Conservation (phyloP, 2,113 vertebrate genomes). For the Chamaetylas fuelleborni region DNA sequence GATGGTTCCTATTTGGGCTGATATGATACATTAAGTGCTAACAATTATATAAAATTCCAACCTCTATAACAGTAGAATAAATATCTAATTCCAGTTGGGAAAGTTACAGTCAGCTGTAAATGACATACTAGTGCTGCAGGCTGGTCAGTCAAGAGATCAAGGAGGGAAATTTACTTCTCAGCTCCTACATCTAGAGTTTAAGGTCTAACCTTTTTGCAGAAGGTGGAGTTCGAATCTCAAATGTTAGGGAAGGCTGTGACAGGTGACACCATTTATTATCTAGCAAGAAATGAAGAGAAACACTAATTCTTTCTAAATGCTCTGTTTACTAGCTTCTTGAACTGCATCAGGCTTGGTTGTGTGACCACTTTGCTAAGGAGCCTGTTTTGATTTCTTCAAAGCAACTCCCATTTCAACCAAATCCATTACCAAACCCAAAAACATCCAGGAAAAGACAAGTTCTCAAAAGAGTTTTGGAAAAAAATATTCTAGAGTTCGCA, state of each 20-base stretch:
- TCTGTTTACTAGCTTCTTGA: not conserved
- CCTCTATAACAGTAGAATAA: not conserved
- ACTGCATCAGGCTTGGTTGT: not conserved
- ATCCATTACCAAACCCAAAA: not conserved
- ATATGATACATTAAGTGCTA: not conserved
- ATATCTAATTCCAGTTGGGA: not conserved
- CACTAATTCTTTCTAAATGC: not conserved
- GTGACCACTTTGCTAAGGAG: not conserved
- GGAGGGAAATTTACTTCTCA: not conserved
- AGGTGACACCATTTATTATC: not conserved
- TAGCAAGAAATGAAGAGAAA: not conserved
- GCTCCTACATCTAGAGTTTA: not conserved
- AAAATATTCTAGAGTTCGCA: not conserved
- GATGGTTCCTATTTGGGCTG: not conserved
- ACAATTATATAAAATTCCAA: not conserved
- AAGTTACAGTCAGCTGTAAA: not conserved
- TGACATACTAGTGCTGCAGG: not conserved
- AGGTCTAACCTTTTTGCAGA: not conserved
- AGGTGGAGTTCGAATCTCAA: not conserved
- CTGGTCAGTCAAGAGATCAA: not conserved
- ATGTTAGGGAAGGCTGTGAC: not conserved
- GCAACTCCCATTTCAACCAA: not conserved
- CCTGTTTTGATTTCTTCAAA: not conserved
- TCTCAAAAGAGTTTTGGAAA: not conserved
- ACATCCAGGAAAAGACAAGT: not conserved